Conservation (phyloP, 2,113 vertebrate species). For the Conger conger region DNA sequence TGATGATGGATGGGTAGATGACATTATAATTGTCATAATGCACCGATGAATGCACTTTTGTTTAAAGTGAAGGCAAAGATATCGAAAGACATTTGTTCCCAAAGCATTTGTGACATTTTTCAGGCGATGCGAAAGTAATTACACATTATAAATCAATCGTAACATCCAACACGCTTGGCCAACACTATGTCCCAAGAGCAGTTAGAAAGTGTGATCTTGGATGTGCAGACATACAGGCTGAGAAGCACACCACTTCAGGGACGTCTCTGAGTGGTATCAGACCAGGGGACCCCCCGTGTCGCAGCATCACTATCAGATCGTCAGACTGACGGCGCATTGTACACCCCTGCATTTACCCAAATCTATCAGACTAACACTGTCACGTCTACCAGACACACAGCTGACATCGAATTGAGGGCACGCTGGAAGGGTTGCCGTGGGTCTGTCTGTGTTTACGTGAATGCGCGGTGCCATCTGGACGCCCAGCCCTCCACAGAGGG, state of each 20-base stretch:
- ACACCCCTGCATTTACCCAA: neutral
- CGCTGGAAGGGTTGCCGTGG: neutral
- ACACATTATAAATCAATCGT: neutral
- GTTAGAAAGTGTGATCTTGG: neutral
- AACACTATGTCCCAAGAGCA: neutral
- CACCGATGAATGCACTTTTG: neutral
- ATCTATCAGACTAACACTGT: neutral
- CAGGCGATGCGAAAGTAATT: neutral
- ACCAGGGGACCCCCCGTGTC: neutral
- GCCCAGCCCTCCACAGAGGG: neutral
- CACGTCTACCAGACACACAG: neutral
- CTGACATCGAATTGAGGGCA: neutral
- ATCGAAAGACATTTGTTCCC: neutral
- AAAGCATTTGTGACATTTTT: neutral
- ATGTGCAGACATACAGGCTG: neutral
- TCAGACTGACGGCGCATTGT: no score
- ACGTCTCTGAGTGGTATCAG: neutral
- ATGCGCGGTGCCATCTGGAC: constrained; percentile 1
- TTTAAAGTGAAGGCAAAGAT: neutral
- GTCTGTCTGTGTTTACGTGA: neutral
- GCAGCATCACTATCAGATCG: neutral
- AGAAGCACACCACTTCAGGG: neutral
- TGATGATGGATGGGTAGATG: neutral
- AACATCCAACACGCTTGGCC: neutral
- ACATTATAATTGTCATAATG: neutral